phyloP scores from a whole-genome alignment of 2,113 vertebrate genomes.

The Rhineura floridana region DNA sequence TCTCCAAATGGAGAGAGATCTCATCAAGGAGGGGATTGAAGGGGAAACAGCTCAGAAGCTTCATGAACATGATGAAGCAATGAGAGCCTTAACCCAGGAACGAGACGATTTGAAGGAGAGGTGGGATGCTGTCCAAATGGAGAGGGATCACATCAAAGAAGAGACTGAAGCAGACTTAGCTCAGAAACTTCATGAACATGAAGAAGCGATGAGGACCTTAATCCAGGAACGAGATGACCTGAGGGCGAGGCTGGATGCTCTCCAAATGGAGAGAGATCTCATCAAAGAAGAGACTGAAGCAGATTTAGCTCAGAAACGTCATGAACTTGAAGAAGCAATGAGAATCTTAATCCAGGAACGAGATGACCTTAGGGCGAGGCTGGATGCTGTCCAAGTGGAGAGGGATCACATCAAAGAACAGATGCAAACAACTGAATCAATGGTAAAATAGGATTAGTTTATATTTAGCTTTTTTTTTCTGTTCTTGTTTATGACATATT shows the following conservation, averaged over 20 bases:
- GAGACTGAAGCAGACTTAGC: too few relatives aligned
- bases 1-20: background rate
- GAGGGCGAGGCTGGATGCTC: background rate
- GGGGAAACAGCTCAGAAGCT: background rate
- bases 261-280: slow-evolving; percentile 43
- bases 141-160: too few relatives aligned
- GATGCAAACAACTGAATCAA: background rate
- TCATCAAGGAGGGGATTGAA: background rate
- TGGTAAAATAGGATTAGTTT: background rate
- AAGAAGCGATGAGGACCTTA: slow-evolving; percentile 31
- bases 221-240: slow-evolving; percentile 20
- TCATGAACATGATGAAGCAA: slow-evolving; percentile 43
- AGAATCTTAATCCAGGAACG: too few relatives aligned
- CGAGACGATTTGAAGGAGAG: slow-evolving; percentile 45
- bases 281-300: too few relatives aligned
- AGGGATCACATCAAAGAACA: slow-evolving; percentile 35
- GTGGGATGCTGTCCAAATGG: background rate
- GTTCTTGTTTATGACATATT: background rate
- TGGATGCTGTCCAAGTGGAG: background rate
- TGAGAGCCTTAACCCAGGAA: slow-evolving; percentile 34
- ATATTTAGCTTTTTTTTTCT: background rate
- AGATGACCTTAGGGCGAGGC: too few relatives aligned
- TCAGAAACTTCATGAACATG: too few relatives aligned
- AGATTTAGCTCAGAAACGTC: too few relatives aligned
- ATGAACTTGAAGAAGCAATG: too few relatives aligned